Evolutionary conservation across 2,797 vertebrate species (phyloP), one percentile per base, ranked within the genome.

Genomic region (Scleropages formosus): DNA sequence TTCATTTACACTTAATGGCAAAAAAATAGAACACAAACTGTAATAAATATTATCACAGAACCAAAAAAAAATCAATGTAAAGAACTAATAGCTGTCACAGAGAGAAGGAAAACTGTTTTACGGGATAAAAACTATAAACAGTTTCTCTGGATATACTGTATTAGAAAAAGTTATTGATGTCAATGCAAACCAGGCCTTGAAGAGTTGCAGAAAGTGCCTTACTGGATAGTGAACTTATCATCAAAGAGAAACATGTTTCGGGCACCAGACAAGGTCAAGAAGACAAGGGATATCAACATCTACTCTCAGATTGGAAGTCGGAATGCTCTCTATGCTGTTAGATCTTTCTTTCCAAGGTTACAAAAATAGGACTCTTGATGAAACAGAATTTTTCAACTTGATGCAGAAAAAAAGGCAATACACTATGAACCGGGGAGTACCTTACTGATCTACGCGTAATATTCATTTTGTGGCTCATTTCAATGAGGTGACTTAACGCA

Each of bases 351-450:
- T 59, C 72, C 76, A 78, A 73, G 44, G 65, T 63, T 78, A 74
- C 76, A 73, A 61, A 77, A 74, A 78, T 74, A 62, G 71, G 65
- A 66, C 63, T 74, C 71, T 62, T 73, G 76, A 66, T 73, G 58
- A 74, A 77, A 77, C 53, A 73, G 59, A 51, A 73, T 77, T 77
- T 77, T 72, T 66, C 76, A 73, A 66, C 12, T 73, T 73, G 51
- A 67, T 73, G 71, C 63, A 26, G 56, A 63, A 70, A 26, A 70
- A 62, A 27, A 24, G 58, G 39, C 56, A 67, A 22, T 18, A 47
- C 22, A 24, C 8, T 59, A 47, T n/a, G 22, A 59, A 16, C 70
- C 49, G 39, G 22, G 22, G 3, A 59, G 24, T 56, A 22, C 71
- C 49, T 26, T 18, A 58, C 46, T n/a, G 20, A 26, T 44, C 2